A percentile compares a stretch with the other conserved stretches of the same genome.
phyloP scores from a whole-genome alignment of 2,797 vertebrate genomes.

The Cheirogaleus major region DNA sequence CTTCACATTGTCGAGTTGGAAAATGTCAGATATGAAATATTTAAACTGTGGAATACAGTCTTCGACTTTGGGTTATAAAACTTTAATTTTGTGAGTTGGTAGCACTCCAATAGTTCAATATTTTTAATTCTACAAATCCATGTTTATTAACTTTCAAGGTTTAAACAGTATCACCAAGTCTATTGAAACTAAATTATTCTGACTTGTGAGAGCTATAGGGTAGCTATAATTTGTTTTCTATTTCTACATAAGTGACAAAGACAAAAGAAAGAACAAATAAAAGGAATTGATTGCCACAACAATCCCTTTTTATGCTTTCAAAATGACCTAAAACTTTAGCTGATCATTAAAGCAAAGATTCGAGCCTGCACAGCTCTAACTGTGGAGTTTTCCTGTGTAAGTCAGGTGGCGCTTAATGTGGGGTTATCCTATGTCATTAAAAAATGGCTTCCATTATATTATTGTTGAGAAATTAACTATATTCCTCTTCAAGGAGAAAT shows the following conservation, averaged over 20 bases:
- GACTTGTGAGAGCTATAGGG: slow-evolving; percentile 83
- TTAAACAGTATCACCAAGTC: slow-evolving; percentile 87
- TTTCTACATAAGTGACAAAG: slow-evolving; percentile 82
- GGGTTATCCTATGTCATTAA: neutral
- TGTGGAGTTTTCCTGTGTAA: neutral
- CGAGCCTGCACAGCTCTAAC: neutral
- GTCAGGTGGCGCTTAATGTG: neutral
- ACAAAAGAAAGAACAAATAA: slow-evolving; percentile 84
- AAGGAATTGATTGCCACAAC: slow-evolving; percentile 81
- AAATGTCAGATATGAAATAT: slow-evolving; percentile 89
- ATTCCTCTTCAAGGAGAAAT: neutral
- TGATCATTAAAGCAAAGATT: slow-evolving; percentile 53
- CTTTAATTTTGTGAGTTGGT: slow-evolving; percentile 87
- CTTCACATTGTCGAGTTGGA: slow-evolving; percentile 81
- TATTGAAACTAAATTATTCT: slow-evolving; percentile 86
- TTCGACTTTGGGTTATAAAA: slow-evolving; percentile 87
- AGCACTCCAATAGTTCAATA: slow-evolving; percentile 85
- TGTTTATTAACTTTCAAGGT: slow-evolving; percentile 89
- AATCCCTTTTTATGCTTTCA: slow-evolving; percentile 76
- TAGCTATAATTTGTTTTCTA: slow-evolving; percentile 85
- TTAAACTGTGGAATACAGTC: slow-evolving; percentile 85
- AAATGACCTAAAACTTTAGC: slow-evolving; percentile 69
- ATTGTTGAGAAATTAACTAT: neutral
- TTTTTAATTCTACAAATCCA: slow-evolving; percentile 90
- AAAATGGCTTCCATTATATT: neutral